Base-by-base conservation (phyloP, 2,888 invertebrate species). In the Entomobrya proxima region DNA sequence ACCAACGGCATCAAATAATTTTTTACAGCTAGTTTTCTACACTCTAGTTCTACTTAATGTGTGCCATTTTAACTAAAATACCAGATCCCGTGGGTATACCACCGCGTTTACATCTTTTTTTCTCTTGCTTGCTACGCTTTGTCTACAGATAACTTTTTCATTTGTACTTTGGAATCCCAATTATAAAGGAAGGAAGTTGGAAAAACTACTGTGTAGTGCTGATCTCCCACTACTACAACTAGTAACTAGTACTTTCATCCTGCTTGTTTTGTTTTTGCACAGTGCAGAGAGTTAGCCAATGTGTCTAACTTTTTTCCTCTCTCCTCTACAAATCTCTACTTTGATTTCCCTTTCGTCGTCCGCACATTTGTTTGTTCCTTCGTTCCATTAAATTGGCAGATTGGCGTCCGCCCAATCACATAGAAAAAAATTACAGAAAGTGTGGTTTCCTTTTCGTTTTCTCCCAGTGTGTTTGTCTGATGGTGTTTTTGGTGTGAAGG, bases 321-420 rank as follows among this genome's bases (percentile, higher is more conserved):
- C 21, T 30, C 50, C 11, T 40, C 21, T 13, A 76, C 47, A 79
- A 50, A 15, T 35, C 27, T 81, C 64, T 76, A 27, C 72, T 83
- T 21, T 85, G 85, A 85, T 78, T 85, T 85, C 47, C 61, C 77
- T 35, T 55, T 52, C 32, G 7, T 74, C 2, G 27, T 72, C 24
- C 44, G 21, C 55, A 74, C 58, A 44, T 74, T 75, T 75, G 67
- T 82, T 61, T 58, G 47, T 37, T 77, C 58, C 55, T 47, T 86
- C 76, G 75, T 86, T 86, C 75, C 76, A 86, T 76, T 75, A 80
- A 86, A 86, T 86, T 86, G 86, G 81, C 86, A 81, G 52, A 80
- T 86, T 86, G 86, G 86, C 86, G 75, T 35, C 67, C 69, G 58
- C 86, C 86, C 86, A 86, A 81, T 86, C 81, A 77, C 80, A 80